Evolutionary conservation across 2,888 invertebrate species (phyloP).

Genomic region (Platycheirus rosarum): DNA sequence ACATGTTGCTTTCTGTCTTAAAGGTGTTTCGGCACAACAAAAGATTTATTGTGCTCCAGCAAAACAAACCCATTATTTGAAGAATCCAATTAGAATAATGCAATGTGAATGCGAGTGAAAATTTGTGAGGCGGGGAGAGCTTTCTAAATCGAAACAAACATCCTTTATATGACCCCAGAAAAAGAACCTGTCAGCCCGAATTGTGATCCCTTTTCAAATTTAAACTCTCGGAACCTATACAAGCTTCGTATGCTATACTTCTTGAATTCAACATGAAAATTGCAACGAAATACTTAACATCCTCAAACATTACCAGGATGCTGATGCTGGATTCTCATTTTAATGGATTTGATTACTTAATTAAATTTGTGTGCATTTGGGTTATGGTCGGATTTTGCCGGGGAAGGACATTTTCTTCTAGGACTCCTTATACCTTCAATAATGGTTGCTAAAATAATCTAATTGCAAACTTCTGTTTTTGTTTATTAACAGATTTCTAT

Average conservation of each 20-base stretch:
- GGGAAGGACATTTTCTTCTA: constrained; percentile 31
- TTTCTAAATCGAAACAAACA: constrained; percentile 53
- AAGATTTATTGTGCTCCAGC: constrained; percentile 64
- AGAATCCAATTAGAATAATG: constrained; percentile 73
- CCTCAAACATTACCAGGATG: constrained; percentile 2
- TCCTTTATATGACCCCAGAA: background rate
- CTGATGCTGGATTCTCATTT: constrained; percentile 49
- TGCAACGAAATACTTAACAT: constrained; percentile 56
- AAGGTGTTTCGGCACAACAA: constrained; percentile 70
- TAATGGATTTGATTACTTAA: constrained; percentile 75
- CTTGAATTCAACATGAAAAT: constrained; percentile 33
- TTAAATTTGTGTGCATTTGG: constrained; percentile 73
- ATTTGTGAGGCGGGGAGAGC: constrained; percentile 8
- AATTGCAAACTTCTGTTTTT: constrained; percentile 75
- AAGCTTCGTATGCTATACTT: constrained; percentile 38
- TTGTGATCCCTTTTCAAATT: constrained; percentile 46
- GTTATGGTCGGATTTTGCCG: constrained; percentile 9
- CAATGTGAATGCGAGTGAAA: constrained; percentile 47
- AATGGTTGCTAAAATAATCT: constrained; percentile 65
- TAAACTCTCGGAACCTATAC: constrained; percentile 27
- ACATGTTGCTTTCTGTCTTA: constrained; percentile 55
- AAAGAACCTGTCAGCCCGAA: constrained; percentile 41
- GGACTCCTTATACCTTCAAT: background rate
- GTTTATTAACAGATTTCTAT: constrained; percentile 74
- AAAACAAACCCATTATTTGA: constrained; percentile 68